Evolutionary conservation across 1,140 invertebrate species (phyloP), one percentile per base, ranked within the genome.

Genomic region (Mycetomoellerius zeteki): DNA sequence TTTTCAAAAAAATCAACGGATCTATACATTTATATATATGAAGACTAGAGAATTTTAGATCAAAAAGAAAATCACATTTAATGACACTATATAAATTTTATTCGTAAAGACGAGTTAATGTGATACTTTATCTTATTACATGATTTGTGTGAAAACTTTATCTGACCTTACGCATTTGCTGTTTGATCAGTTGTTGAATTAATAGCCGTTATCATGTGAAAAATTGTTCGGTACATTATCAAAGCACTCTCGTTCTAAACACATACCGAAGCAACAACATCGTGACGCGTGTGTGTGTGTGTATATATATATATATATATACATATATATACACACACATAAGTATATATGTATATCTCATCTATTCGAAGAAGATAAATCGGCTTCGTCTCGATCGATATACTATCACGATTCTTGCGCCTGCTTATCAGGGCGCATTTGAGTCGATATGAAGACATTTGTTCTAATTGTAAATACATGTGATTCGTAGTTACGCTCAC

Each of bases 391-490:
- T 76, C 30, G 78, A 43, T 78, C 76, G 76, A 78, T 24, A 37
- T 54, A 6, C 37, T 62, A 47, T 73, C 37, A 10, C 19, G 24
- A 33, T 58, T 30, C 69, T 27, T 37, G 21, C 43, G 37, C 37
- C 21, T 71, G 16, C 33, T 64, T 52, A 71, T 69, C 78, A 21
- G 7, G 3, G 24, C 37, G 24, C 24, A 37, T 62, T 77, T 8
- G 21, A 43, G 14, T 14, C 24, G n/a, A 5, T 52, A 71, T 71
- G 64, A 81, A 81, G 64, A 71, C 30, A 47, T 85, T 85, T 76
- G 81, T 64, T 64, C 37, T 43, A 43, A 43, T 43, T 54, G 12
- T 14, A 56, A 71, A 37, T 30, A 84, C 80, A 50, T 43, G 56
- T 5, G 54, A 64, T 58, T 76, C 81, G 27, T 2, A 47, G 43